Evolutionary conservation across 2,113 vertebrate species (phyloP).

Genomic region (Carettochelys insculpta): DNA sequence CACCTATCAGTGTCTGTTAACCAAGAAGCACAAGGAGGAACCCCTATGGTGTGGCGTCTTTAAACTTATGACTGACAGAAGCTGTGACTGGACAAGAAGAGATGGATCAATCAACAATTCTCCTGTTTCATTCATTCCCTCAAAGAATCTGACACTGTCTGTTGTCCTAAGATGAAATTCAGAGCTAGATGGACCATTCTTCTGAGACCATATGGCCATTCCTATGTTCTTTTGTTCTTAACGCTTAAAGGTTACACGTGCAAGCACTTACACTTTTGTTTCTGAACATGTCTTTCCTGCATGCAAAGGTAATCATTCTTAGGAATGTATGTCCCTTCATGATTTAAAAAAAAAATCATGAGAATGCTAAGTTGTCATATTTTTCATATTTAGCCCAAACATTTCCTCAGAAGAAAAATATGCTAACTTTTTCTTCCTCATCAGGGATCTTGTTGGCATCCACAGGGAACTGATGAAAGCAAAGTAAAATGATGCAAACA

Average conservation of each 20-base stretch:
- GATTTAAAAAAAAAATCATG: neutral
- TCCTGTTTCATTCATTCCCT: neutral
- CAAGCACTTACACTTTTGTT: neutral
- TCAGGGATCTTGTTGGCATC: neutral
- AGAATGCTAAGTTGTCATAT: neutral
- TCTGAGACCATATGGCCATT: neutral
- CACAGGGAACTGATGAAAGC: neutral
- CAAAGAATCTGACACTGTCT: neutral
- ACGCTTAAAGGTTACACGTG: neutral
- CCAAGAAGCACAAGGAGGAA: neutral
- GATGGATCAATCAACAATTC: neutral
- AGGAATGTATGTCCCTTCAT: neutral
- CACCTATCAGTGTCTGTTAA: neutral
- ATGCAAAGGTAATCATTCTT: neutral
- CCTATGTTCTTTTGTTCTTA: neutral
- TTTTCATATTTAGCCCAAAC: neutral
- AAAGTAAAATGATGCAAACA: constrained; percentile 19
- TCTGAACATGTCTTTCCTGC: neutral
- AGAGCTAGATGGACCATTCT: neutral
- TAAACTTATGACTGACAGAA: neutral
- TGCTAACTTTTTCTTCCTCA: neutral
- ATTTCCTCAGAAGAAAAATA: neutral
- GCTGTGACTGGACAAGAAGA: neutral
- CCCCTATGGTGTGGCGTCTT: neutral
- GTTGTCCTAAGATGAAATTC: neutral